A percentile compares a stretch with the other conserved stretches of the same genome.
phyloP scores from a whole-genome alignment of 1,140 invertebrate species.

The Ladona fulva region DNA sequence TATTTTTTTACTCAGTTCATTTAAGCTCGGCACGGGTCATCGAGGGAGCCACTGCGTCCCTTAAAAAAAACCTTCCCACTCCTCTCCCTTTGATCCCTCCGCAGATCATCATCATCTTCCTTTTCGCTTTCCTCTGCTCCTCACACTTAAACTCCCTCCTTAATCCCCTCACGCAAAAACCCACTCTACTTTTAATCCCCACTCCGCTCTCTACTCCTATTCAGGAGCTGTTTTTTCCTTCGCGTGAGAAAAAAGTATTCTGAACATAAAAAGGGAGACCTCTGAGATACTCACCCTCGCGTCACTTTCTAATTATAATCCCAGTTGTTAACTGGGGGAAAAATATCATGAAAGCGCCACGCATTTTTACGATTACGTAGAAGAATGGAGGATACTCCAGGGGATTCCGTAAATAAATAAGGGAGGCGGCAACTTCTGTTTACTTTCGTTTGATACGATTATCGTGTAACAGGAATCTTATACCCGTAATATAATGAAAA shows the following conservation, averaged over 20 bases:
- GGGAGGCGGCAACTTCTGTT: too few relatives aligned
- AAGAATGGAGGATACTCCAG: not conserved
- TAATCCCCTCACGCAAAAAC: not conserved
- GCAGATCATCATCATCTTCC: not conserved
- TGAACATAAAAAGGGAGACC: not conserved
- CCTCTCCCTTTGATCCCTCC: not conserved
- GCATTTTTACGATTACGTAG: not conserved
- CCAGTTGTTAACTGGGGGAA: not conserved
- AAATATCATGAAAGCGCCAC: not conserved
- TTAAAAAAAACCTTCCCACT: not conserved
- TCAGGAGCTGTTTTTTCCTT: not conserved
- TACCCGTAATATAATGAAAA: too few relatives aligned
- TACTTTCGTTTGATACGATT: too few relatives aligned
- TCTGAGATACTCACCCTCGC: not conserved
- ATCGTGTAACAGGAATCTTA: too few relatives aligned
- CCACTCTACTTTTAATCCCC: not conserved
- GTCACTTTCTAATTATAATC: not conserved
- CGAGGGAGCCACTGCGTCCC: not conserved
- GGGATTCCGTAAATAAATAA: too few relatives aligned
- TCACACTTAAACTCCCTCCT: not conserved
- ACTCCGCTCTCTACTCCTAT: not conserved
- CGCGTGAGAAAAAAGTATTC: not conserved
- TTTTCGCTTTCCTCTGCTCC: not conserved
- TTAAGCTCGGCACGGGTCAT: not conserved
- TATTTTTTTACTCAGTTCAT: not conserved